phyloP scores from a whole-genome alignment of 2,797 vertebrate species.

The Delichon dasypus region DNA sequence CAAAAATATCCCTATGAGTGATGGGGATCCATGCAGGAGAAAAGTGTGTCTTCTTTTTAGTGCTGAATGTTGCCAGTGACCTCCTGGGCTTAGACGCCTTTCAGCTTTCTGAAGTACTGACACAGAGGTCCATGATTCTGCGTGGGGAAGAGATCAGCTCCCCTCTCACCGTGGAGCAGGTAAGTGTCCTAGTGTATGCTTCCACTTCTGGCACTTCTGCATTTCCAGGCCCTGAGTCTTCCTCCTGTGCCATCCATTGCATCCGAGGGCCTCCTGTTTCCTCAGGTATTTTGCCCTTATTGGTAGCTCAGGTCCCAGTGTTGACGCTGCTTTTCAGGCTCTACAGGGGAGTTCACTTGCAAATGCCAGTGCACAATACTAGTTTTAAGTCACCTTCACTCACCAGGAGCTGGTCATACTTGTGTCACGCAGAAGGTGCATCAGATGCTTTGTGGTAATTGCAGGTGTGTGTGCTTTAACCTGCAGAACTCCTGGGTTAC shows the following conservation, averaged over 20 bases:
- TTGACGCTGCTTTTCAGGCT: not conserved
- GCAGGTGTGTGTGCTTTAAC: not conserved
- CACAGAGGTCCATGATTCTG: constrained; percentile 91
- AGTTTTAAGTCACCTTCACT: not conserved
- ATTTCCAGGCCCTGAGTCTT: not conserved
- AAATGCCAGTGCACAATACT: not conserved
- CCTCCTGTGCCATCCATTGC: not conserved
- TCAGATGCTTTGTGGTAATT: not conserved
- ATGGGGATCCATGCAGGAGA: not conserved
- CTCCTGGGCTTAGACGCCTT: constrained; percentile 88
- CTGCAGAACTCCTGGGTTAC: not conserved
- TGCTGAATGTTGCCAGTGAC: constrained; percentile 86
- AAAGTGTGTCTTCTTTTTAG: constrained; percentile 65
- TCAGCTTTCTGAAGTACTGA: constrained; percentile 91
- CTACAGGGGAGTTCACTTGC: not conserved
- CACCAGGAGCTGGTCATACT: not conserved
- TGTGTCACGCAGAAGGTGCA: not conserved
- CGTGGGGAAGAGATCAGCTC: constrained; percentile 93
- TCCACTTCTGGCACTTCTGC: not conserved
- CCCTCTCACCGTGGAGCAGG: constrained; percentile 91
- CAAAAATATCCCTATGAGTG: not conserved
- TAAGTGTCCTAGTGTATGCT: constrained; percentile 47
- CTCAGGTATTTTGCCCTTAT: not conserved
- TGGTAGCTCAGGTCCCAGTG: not conserved
- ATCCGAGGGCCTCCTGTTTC: not conserved